Conservation (phyloP, 2,113 vertebrate species). For the Tupaia tana region DNA sequence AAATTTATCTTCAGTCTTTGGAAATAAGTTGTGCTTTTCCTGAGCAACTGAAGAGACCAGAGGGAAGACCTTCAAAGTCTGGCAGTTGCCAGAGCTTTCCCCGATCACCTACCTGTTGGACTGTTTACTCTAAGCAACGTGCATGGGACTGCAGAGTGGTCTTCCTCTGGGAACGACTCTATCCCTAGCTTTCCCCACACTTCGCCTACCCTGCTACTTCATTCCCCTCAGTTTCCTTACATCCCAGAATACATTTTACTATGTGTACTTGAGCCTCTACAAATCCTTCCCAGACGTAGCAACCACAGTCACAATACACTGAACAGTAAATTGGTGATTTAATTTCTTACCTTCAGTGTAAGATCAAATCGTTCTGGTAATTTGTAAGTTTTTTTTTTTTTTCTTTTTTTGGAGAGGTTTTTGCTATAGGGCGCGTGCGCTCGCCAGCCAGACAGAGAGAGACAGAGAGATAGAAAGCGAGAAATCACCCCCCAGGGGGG, state of each 20-base stretch:
- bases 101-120: neutral
- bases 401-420: too few relatives aligned
- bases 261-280: neutral
- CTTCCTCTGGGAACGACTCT: neutral
- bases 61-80: neutral
- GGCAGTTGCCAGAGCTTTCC: neutral
- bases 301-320: neutral
- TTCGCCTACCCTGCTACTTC: neutral
- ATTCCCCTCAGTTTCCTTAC: neutral
- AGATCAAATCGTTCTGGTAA: constrained; percentile 96
- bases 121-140: neutral
- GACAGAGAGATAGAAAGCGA: too few relatives aligned
- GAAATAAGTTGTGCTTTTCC: neutral
- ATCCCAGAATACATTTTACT: neutral
- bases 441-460: too few relatives aligned
- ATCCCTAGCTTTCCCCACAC: neutral
- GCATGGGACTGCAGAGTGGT: neutral
- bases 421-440: too few relatives aligned
- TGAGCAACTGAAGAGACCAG: neutral
- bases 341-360: constrained; percentile 92
- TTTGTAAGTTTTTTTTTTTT: constrained; percentile 99
- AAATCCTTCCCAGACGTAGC: neutral
- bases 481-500: too few relatives aligned
- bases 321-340: neutral
- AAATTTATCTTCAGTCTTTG: neutral